phyloP scores from a whole-genome alignment of 2,888 invertebrate genomes.

The Heliconius aoede region DNA sequence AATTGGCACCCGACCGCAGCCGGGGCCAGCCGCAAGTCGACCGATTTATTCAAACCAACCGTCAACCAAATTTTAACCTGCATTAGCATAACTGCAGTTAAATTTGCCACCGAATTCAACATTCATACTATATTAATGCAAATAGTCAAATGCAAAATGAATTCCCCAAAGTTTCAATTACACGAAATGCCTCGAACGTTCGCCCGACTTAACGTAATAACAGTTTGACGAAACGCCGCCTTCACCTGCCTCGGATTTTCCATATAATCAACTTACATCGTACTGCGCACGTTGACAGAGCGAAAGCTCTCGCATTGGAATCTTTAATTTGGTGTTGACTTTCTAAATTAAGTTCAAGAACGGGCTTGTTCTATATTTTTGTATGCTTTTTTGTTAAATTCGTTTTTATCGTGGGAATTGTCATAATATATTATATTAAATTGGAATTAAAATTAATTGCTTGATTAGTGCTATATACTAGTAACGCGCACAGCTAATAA shows the following conservation, averaged over 20 bases:
- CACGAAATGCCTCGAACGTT: slow-evolving; percentile 53
- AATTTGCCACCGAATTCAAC: slow-evolving; percentile 24
- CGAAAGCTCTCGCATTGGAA: slow-evolving; percentile 33
- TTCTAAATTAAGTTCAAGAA: slow-evolving; percentile 4
- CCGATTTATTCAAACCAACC: neutral
- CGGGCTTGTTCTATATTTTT: neutral
- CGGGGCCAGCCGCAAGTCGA: neutral
- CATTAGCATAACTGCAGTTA: slow-evolving; percentile 19
- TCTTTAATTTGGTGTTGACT: slow-evolving; percentile 15
- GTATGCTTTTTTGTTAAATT: neutral
- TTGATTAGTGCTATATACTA: too few relatives aligned
- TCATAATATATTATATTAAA: neutral
- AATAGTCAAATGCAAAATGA: slow-evolving; percentile 53
- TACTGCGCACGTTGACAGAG: slow-evolving; percentile 31
- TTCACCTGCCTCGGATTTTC: slow-evolving; percentile 51
- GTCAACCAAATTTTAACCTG: neutral
- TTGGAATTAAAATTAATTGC: too few relatives aligned
- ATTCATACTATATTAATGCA: slow-evolving; percentile 35
- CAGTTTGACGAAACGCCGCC: slow-evolving; percentile 54
- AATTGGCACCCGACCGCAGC: neutral
- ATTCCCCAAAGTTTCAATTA: slow-evolving; percentile 61
- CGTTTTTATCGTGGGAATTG: neutral
- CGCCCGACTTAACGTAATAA: slow-evolving; percentile 57
- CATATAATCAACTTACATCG: slow-evolving; percentile 49
- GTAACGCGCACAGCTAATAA: too few relatives aligned